phyloP scores from a whole-genome alignment of 1,140 invertebrate genomes.

The Pissodes strobi region DNA sequence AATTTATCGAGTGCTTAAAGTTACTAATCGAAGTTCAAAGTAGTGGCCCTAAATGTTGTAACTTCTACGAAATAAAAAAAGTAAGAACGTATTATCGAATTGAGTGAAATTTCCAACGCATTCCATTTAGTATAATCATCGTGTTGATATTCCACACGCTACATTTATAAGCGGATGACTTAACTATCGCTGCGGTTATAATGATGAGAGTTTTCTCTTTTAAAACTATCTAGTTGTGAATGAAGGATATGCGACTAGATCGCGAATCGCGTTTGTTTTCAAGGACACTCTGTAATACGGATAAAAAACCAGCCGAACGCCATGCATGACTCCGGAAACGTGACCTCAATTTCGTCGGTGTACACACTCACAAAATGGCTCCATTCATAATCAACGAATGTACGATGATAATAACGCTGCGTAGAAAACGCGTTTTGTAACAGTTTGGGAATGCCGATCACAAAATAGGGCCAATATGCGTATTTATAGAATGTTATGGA shows the following conservation, averaged over 20 bases:
- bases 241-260: conserved; percentile 6
- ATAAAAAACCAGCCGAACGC: conserved; percentile 2
- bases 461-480: too few species aligned
- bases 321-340: conserved; percentile 18
- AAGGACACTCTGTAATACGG: conserved; percentile 15
- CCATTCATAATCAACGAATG: conserved; percentile 16
- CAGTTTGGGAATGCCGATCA: too few species aligned
- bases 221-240: background rate
- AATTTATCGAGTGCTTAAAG: too few species aligned
- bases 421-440: background rate
- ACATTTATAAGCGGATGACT: background rate
- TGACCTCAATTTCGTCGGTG: conserved; percentile 19
- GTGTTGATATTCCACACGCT: background rate
- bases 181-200: background rate
- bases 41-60: too few species aligned
- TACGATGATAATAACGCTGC: background rate
- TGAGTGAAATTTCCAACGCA: too few species aligned
- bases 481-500: too few species aligned
- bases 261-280: conserved; percentile 10
- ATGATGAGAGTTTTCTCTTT: conserved; percentile 6
- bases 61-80: too few species aligned
- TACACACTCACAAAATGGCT: conserved; percentile 15
- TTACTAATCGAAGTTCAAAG: too few species aligned
- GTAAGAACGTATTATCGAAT: too few species aligned
- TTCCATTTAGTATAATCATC: too few species aligned